Conservation (phyloP, 2,888 invertebrate genomes). For the Amaurobius ferox region DNA sequence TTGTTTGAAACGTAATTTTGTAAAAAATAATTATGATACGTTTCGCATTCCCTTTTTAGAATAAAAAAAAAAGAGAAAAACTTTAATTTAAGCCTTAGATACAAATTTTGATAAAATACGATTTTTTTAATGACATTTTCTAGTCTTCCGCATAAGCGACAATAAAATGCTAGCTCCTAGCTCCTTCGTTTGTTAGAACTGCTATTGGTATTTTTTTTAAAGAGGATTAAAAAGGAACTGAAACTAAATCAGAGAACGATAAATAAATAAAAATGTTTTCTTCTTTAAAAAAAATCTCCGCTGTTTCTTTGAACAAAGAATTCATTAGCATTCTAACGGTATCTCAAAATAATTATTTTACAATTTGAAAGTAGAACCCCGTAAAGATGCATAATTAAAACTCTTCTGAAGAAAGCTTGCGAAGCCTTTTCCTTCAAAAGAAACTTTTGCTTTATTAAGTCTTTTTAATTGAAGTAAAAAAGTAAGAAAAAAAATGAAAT, state of each 20-base stretch:
- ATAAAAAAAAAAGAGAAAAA: no score
- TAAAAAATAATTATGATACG: no score
- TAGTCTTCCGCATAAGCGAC: constrained; percentile 4
- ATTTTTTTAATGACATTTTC: no score
- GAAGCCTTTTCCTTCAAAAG: constrained; percentile 3
- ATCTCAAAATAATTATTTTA: constrained; percentile 20
- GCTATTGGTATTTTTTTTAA: constrained; percentile 17
- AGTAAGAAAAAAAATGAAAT: constrained; percentile 5
- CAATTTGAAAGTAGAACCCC: constrained; percentile 17
- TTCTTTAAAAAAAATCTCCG: not conserved
- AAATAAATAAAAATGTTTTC: no score
- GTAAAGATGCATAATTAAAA: constrained; percentile 43
- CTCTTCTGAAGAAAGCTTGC: constrained; percentile 12
- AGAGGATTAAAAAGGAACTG: not conserved
- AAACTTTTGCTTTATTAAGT: constrained; percentile 34
- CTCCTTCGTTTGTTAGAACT: not conserved
- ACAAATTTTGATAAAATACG: no score
- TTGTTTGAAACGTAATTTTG: no score
- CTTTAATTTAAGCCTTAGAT: no score
- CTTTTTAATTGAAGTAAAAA: constrained; percentile 42
- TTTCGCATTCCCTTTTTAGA: no score
- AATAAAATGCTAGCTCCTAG: constrained; percentile 30
- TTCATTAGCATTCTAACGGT: constrained; percentile 30
- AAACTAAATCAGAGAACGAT: no score
- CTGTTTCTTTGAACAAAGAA: not conserved